phyloP scores from a whole-genome alignment of 2,113 vertebrate genomes.

The Pionites leucogaster region DNA sequence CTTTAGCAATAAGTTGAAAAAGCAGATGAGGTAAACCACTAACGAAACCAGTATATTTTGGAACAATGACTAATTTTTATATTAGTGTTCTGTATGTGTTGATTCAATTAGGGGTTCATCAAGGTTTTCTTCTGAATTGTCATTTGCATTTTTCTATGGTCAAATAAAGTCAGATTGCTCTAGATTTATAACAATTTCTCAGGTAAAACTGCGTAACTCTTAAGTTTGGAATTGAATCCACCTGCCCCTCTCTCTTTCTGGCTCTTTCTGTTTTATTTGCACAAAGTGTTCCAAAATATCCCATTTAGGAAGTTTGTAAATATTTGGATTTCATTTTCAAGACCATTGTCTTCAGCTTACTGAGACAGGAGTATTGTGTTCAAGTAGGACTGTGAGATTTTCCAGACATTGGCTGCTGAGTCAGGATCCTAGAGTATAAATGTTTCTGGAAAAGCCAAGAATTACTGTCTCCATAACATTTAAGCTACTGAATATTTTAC shows the following conservation, averaged over 20 bases:
- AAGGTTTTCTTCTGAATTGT: neutral
- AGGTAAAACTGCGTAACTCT: neutral
- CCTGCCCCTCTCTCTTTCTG: neutral
- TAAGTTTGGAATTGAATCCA: neutral
- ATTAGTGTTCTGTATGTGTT: slow-evolving; percentile 36
- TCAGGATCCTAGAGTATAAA: neutral
- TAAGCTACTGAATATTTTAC: neutral
- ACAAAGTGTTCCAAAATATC: neutral
- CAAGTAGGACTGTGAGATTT: neutral
- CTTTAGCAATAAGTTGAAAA: slow-evolving; percentile 37
- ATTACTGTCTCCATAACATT: neutral
- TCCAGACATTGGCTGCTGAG: neutral
- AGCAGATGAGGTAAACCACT: slow-evolving; percentile 38
- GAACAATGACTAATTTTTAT: slow-evolving; percentile 38
- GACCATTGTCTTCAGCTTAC: neutral
- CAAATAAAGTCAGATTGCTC: neutral
- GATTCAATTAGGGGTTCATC: slow-evolving; percentile 18
- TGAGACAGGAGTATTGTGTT: neutral
- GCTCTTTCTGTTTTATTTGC: neutral
- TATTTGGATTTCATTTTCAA: neutral
- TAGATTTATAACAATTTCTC: neutral
- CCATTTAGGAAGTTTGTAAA: neutral
- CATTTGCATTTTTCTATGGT: neutral
- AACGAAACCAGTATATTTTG: slow-evolving; percentile 58
- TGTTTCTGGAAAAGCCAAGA: neutral